phyloP scores from a whole-genome alignment of 92 coral and sea anemone species.

The Chrysogorgia sp. region DNA sequence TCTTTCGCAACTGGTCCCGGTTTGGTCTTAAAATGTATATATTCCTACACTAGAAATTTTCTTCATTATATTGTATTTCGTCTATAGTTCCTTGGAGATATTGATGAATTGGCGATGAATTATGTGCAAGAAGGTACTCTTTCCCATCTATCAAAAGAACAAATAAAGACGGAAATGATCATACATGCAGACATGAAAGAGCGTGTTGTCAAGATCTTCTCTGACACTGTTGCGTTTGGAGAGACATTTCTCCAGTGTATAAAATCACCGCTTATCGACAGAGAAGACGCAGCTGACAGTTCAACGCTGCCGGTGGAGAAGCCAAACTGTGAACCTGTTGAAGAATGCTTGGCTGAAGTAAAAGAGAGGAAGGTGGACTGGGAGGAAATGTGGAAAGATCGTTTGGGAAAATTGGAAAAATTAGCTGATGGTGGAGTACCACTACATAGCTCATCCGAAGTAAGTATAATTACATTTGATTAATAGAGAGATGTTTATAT shows the following conservation, averaged over 20 bases:
- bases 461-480: background rate
- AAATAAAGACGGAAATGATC: conserved; percentile 52
- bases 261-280: conserved; percentile 66
- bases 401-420: conserved; percentile 61
- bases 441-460: conserved; percentile 32
- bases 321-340: conserved; percentile 60
- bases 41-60: no score
- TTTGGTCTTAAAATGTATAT: no score
- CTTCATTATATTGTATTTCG: background rate
- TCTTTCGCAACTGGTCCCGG: no score
- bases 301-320: conserved; percentile 6
- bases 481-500: no score
- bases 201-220: conserved; percentile 73
- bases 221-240: conserved; percentile 89
- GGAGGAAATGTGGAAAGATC: conserved; percentile 84
- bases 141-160: conserved; percentile 42
- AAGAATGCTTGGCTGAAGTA: conserved; percentile 73
- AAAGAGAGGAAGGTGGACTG: conserved; percentile 69
- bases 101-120: conserved; percentile 28
- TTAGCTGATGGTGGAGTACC: conserved; percentile 30
- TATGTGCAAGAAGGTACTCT: conserved; percentile 45
- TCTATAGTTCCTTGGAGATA: conserved; percentile 21
- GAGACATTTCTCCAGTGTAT: conserved; percentile 83
- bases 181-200: conserved; percentile 79
- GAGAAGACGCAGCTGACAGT: conserved; percentile 50